These are phyloP conservation scores for Triops longicaudatus DNA, from an alignment of 1,140 invertebrate genomes.

Conservation along the genomic window DNA sequence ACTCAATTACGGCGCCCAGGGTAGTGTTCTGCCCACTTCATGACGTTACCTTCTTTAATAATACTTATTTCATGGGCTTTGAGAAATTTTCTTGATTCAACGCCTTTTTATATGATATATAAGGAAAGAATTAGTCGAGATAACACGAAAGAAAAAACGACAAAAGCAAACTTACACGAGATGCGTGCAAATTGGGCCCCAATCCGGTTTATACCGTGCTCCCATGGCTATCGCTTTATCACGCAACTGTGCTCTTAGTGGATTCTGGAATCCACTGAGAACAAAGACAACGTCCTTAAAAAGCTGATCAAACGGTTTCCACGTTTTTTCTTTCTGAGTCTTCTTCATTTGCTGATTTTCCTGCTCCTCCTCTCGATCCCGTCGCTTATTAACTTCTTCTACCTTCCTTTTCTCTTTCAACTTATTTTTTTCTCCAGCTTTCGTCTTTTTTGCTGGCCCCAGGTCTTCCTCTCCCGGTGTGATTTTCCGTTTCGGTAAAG, in stretches of 20 bases:
- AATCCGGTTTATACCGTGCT: conserved; percentile 66
- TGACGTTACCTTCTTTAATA: too few relatives aligned
- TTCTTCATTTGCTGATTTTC: background rate
- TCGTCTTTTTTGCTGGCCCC: background rate
- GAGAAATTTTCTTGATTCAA: background rate
- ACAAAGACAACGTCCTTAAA: conserved; percentile 62
- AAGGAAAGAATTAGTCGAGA: conserved; percentile 19
- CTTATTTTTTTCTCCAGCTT: background rate
- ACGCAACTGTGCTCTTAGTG: conserved; percentile 56
- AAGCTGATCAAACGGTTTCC: conserved; percentile 48
- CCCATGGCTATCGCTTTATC: conserved; percentile 65
- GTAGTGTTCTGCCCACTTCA: too few relatives aligned
- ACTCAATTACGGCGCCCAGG: too few relatives aligned
- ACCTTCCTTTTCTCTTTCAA: conserved; percentile 17
- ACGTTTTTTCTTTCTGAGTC: conserved; percentile 29
- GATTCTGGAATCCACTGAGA: conserved; percentile 80
- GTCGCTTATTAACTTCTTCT: background rate
- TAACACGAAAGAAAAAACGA: conserved; percentile 1
- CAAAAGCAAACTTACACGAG: conserved; percentile 53
- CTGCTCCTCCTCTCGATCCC: background rate
- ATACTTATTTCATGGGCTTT: too few relatives aligned
- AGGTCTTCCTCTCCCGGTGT: background rate
- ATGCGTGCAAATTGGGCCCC: conserved; percentile 65
- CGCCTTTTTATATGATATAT: background rate
- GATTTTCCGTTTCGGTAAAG: background rate